Base-by-base conservation (phyloP, 2,888 invertebrate species). In the Melieria crassipennis region DNA sequence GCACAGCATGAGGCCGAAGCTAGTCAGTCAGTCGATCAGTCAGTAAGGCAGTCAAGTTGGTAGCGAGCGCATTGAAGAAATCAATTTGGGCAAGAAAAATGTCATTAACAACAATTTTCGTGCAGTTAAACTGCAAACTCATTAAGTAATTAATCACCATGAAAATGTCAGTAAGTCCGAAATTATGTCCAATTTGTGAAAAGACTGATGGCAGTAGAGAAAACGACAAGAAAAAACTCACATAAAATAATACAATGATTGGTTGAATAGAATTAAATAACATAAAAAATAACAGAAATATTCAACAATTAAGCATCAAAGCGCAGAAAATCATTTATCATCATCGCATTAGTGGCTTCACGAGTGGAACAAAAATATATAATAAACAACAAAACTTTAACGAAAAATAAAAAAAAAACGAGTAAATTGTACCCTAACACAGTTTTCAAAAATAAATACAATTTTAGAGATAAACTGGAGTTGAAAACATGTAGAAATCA, bases 71-170 rank as follows among this genome's bases (percentile, higher is more conserved):
- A 46, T 52, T 55, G 55, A 55, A 43, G 52, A 65, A 65, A 65
- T 55, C 64, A 65, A 65, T 65, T 65, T 65, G 64, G 1, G 9
- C 55, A 45, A 43, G 52, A 45, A 63, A 63, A 63, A 63, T 63
- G 57, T 63, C 69, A 69, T 69, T 69, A 69, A 69, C 52, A 61
- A 61, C 7, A 66, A 58, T 57, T 68, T 68, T 52, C 52, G 60
- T 50, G 60, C 60, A 60, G 46, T 70, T 70, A 50, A 70, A 64
- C 64, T 45, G 52, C 52, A 64, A 70, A 70, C 65, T 70, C 65
- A 70, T 70, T 65, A 70, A 65, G 65, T 70, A 70, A 70, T 70
- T 70, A 70, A 70, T 70, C 65, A 70, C 64, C 58, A 58, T 45
- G 60, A 57, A 70, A 70, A 69, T 50, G 68, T 66, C 58, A 66